Evolutionary conservation across 2,888 invertebrate genomes (phyloP), one percentile per base, ranked within the genome.

Genomic region (Drosophila subsilvestris): DNA sequence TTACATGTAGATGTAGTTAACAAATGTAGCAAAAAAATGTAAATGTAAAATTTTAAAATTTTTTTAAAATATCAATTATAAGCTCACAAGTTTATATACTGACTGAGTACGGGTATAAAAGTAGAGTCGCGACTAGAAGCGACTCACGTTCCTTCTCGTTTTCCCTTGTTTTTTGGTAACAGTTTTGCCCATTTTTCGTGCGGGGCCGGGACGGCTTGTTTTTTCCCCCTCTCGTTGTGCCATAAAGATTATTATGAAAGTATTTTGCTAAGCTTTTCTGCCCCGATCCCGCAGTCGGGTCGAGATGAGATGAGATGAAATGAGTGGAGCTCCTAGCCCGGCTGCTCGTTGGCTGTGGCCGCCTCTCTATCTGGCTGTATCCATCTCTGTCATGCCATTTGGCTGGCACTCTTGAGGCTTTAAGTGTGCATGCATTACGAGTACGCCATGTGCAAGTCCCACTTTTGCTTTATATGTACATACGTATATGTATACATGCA

Each of bases 171-270:
- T 47, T 54, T 67, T 60, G 44, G 63, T 44, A 66, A 63, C 66
- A 63, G 55, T 63, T 66, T 66, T 63, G 55, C 43, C 66, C 66
- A 63, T 43, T 59, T 59, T 42, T 20, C 51, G 51, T 25, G 51
- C 50, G 10, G 17, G 18, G 2, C 17, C 50, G 10, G 17, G 18
- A 2, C 17, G 8, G 5, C 20, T 54, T 22, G 27, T 45, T 59
- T 43, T 47, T 42, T 20, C 14, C 49, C n/a, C 49, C 53, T 57
- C 79, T 79, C 74, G 79, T 68, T 71, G 74, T 76, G 74, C 76
- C 84, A 84, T 82, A 84, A 83, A 82, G 81, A 82, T 82, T 82
- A 82, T 82, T 82, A 84, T 83, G 79, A 83, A 83, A 83, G 84
- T 81, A 75, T 79, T 78, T 84, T 76, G 70, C 76, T 69, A 79